A percentile compares a stretch with the other conserved stretches of the same genome.
Evolutionary conservation across 2,113 vertebrate species (phyloP).

Genomic region (Mus pahari): DNA sequence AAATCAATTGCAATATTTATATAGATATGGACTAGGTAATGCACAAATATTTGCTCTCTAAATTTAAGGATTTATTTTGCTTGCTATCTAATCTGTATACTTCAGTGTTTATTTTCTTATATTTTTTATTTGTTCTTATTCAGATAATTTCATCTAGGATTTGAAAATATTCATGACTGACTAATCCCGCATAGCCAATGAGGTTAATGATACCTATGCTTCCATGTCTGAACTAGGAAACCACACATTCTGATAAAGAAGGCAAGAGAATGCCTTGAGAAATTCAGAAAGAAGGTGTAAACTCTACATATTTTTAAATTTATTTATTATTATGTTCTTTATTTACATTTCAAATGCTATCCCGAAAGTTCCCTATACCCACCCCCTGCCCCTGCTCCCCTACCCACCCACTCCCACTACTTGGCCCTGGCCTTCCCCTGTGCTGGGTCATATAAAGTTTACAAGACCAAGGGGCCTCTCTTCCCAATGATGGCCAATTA

Average conservation of each 20-base stretch:
- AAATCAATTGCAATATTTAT: too few relatives aligned
- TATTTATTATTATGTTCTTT: too few relatives aligned
- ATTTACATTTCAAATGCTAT: too few relatives aligned
- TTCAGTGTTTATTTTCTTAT: background rate
- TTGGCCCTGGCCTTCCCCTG: too few relatives aligned
- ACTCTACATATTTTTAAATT: background rate
- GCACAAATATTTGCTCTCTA: background rate
- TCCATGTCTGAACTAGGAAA: background rate
- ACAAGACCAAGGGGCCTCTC: too few relatives aligned
- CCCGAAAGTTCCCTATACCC: too few relatives aligned
- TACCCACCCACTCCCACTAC: too few relatives aligned
- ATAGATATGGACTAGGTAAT: background rate
- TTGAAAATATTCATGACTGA: background rate
- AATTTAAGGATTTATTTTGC: background rate
- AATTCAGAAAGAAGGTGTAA: background rate
- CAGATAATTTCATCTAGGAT: background rate
- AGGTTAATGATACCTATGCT: background rate
- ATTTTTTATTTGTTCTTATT: background rate
- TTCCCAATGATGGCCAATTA: too few relatives aligned
- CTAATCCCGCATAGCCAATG: background rate
- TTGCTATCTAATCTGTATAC: background rate
- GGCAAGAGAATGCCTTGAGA: accelerated
- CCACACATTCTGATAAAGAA: background rate
- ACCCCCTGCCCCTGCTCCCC: too few relatives aligned
- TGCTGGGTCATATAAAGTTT: too few relatives aligned